Conservation (phyloP, 1,140 invertebrate genomes). For the Ctenoplectra terminalis region DNA sequence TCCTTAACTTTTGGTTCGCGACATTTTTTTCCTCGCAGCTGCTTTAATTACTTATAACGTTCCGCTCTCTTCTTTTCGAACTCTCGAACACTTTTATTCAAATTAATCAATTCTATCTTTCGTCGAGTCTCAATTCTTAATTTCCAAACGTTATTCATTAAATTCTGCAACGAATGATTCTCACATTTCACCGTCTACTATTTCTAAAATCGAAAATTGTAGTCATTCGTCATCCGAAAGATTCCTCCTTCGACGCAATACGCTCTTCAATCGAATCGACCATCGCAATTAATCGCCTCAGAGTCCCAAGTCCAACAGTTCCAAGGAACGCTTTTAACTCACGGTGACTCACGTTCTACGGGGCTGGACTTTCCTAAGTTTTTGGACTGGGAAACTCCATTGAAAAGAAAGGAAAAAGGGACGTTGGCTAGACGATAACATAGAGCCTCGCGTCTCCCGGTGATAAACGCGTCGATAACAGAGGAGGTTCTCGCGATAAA, state of each 20-base stretch:
- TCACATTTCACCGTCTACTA: not conserved
- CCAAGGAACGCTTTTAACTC: not conserved
- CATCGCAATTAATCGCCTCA: not conserved
- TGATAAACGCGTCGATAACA: constrained; percentile 51
- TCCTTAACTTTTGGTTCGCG: too few relatives aligned
- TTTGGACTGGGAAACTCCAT: not conserved
- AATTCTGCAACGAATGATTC: too few relatives aligned
- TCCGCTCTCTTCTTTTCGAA: too few relatives aligned
- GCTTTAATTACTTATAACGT: too few relatives aligned
- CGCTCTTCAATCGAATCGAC: not conserved
- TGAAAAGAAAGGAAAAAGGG: not conserved
- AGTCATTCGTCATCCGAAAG: not conserved
- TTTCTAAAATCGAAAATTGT: not conserved
- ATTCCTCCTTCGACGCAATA: too few relatives aligned
- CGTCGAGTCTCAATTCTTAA: too few relatives aligned
- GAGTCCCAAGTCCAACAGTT: not conserved
- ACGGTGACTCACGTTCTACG: constrained; percentile 9
- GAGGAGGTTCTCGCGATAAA: constrained; percentile 35
- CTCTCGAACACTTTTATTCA: too few relatives aligned
- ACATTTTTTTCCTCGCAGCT: too few relatives aligned
- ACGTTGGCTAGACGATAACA: constrained; percentile 43
- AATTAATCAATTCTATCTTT: too few relatives aligned
- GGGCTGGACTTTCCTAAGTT: not conserved
- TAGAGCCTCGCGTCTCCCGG: constrained; percentile 23
- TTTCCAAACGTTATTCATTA: too few relatives aligned